Base-by-base conservation (phyloP, 2,888 invertebrate genomes). In the Fissipunctia ypsillon region DNA sequence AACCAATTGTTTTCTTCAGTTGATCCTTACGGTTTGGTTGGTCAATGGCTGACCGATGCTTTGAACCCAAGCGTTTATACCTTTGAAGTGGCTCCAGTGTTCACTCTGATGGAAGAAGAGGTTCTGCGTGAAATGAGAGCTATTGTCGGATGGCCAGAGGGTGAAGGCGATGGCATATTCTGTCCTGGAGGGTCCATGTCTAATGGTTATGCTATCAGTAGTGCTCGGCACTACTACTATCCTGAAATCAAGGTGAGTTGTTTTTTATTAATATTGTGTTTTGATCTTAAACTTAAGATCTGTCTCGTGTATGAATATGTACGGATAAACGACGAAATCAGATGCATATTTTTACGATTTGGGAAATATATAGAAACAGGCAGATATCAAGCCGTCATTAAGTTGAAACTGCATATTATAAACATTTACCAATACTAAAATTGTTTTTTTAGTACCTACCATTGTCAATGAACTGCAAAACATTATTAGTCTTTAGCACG, bases 171-270 rank as follows among this genome's bases (percentile, higher is more conserved):
- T 90, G 98, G 99, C 0, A 98, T 99, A 74, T 99, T 99, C 92
- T 98, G 98, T 89, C 99, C 99, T 0, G 99, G 99, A 52, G 99
- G 99, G 0, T 99, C 99, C 0, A 97, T 99, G 88, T 97, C 98
- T 9, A 99, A 99, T 91, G 98, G 98, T 68, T 98, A 99, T 88
- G 99, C 98, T n/a, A 98, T 99, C 74, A 98, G 98, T 89, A 97
- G 98, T 88, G 98, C 99, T 3, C 96, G 99, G 71, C 97, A 97
- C 90, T 95, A 97, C 90, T 97, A 96, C 85, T 97, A 97, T 88
- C 98, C 98, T 0, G 97, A 98, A 84, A 96, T 97, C 74, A 98
- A 98, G 97, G 98, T 98, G 87, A 94, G 94, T 82, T 59, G 2
- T n/a, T 61, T 43, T 61, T 69, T 52, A 31, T 31, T 25, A 14